Evolutionary conservation across 2,888 invertebrate genomes (phyloP), one percentile per base, ranked within the genome.

Genomic region (Lumbricus terrestris): DNA sequence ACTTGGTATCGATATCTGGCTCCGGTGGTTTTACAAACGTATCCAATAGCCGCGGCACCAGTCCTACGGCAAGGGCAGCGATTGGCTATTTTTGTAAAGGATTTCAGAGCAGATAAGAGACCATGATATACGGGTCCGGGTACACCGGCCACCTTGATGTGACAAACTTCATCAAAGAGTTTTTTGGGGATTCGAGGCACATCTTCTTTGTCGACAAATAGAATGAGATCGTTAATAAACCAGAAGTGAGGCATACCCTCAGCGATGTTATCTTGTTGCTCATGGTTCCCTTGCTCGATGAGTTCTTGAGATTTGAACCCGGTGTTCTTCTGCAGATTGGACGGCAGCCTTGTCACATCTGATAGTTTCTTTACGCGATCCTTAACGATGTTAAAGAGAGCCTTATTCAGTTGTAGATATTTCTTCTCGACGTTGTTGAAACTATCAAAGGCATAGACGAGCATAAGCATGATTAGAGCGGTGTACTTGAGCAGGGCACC

Each of bases 381-480:
- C 16, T 16, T 82, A 29, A 33, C 82, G 82, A 15, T 15, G n/a
- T 6, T 82, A 16, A 82, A 82, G 38, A 94, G 93, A 11, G 93
- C 93, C 88, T 93, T 93, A 91, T 94, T 94, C 90, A 94, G 94
- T 83, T 93, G 93, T 47, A 94, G 92, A 91, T 94, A 94, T 90
- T 94, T 94, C 88, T 94, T 29, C 33, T 33, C 82, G 8, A 94
- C 94, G 91, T 94, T 94, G 91, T 93, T 93, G 92, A 94, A 94
- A 90, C 94, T 93, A 92, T 93, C 94, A 91, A 94, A 94, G 93
- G 94, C 94, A 92, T 94, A 94, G n/a, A 94, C 93, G 54, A 94
- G 92, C 38, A 94, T 94, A 34, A 94, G 92, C 29, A 94, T 90
- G n/a, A 93, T 93, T 93, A 94, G 93, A 29, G 93, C 93, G 88